phyloP scores from a whole-genome alignment of 53 echinoderm and acorn worm genomes.

The Pentamera pediparva region DNA sequence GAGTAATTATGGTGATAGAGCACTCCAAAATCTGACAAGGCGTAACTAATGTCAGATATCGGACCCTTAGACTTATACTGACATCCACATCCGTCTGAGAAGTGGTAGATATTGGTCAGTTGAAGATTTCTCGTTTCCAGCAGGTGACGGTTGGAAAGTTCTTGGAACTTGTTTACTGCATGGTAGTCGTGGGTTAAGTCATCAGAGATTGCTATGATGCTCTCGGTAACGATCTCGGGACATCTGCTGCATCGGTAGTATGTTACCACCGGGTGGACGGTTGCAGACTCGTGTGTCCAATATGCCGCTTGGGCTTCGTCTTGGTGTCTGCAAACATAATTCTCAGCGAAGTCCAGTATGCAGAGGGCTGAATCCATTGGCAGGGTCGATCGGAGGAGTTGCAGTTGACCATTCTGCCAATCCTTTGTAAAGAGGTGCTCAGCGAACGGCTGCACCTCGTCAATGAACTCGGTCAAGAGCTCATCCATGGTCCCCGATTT shows the following conservation, averaged over 20 bases:
- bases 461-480: conserved; percentile 11
- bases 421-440: conserved; percentile 45
- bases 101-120: conserved; percentile 22
- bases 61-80: conserved; percentile 59
- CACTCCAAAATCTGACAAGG: conserved; percentile 12
- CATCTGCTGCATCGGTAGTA: conserved; percentile 46
- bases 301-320: conserved; percentile 51
- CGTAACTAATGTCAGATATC: conserved; percentile 54
- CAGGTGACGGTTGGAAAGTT: conserved; percentile 20
- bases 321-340: conserved; percentile 49
- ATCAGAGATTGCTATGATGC: conserved; percentile 29
- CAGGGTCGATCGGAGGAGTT: not conserved
- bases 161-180: conserved; percentile 46
- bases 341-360: conserved; percentile 52
- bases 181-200: conserved; percentile 50
- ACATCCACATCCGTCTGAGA: conserved; percentile 48
- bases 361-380: conserved; percentile 1
- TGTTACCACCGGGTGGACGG: conserved; percentile 49
- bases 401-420: conserved; percentile 33
- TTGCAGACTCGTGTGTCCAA: conserved; percentile 51
- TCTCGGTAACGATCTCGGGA: conserved; percentile 13
- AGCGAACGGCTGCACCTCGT: conserved; percentile 19
- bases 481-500: conserved; percentile 8
- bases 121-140: not conserved
- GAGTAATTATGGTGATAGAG: conserved; percentile 35